phyloP scores from a whole-genome alignment of 23 tunicate genomes.

The Styela clava region DNA sequence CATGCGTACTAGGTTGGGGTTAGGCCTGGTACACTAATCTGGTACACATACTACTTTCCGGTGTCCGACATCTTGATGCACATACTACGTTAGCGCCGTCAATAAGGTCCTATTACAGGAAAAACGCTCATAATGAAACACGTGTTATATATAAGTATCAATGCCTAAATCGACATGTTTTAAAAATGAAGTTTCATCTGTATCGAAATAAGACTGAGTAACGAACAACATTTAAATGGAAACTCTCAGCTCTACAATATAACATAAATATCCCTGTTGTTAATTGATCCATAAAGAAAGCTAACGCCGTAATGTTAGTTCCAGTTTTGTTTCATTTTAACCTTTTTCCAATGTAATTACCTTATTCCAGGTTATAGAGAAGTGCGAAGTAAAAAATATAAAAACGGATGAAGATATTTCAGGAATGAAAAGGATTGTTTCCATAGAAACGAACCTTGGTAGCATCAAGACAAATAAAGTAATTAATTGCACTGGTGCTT shows the following conservation, averaged over 20 bases:
- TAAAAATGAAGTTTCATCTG: neutral
- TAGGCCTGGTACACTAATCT: neutral
- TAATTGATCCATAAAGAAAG: too few relatives aligned
- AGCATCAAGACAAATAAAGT: slow-evolving; percentile 57
- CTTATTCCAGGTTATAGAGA: slow-evolving; percentile 43
- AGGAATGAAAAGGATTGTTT: slow-evolving; percentile 35
- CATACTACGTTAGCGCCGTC: neutral
- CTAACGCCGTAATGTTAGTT: neutral
- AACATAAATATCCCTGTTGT: too few relatives aligned
- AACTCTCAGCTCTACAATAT: too few relatives aligned
- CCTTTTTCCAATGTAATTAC: too few relatives aligned
- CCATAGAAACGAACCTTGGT: slow-evolving; percentile 46
- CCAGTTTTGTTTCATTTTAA: neutral
- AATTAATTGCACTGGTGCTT: slow-evolving; percentile 58
- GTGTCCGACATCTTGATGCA: neutral
- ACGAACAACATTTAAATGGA: neutral
- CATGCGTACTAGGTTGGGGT: neutral
- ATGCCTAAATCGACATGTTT: too few relatives aligned
- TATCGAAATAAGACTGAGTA: neutral
- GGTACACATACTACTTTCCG: too few relatives aligned
- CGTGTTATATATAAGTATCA: too few relatives aligned
- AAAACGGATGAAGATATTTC: slow-evolving; percentile 36
- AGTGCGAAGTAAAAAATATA: slow-evolving; percentile 42
- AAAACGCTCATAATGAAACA: too few relatives aligned
- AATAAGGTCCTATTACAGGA: too few relatives aligned